Conservation (phyloP, 2,888 invertebrate species). For the Lithophane leautieri region DNA sequence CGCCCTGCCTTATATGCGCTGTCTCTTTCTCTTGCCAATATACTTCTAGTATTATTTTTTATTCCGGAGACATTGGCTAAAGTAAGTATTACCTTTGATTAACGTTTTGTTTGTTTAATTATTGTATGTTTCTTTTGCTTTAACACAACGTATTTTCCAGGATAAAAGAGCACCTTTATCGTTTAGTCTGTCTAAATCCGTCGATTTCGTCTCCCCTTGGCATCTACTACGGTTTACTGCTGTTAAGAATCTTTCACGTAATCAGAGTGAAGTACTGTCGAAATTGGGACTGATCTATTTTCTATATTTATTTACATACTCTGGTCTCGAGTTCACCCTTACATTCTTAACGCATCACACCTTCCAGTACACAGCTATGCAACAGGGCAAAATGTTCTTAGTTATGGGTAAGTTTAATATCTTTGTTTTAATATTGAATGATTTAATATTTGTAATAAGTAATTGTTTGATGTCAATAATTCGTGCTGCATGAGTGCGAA, state of each 20-base stretch:
- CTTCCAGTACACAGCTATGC: conserved; percentile 97
- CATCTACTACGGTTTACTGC: conserved; percentile 91
- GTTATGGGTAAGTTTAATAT: conserved; percentile 93
- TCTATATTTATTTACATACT: conserved; percentile 97
- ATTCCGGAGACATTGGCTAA: conserved; percentile 96
- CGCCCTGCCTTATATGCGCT: conserved; percentile 95
- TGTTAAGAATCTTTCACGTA: conserved; percentile 91
- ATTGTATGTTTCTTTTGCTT: conserved; percentile 28
- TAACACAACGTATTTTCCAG: conserved; percentile 83
- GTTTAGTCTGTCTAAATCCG: conserved; percentile 92
- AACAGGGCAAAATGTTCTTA: conserved; percentile 99
- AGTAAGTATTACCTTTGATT: conserved; percentile 78
- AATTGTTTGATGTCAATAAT: conserved; percentile 1
- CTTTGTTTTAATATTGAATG: conserved; percentile 16
- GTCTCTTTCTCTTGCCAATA: conserved; percentile 93
- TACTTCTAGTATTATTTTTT: conserved; percentile 93
- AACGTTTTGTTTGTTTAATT: neutral
- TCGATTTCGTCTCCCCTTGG: conserved; percentile 87
- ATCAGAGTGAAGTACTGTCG: conserved; percentile 92
- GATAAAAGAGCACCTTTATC: conserved; percentile 93
- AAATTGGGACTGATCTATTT: conserved; percentile 95
- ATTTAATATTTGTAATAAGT: conserved; percentile 19
- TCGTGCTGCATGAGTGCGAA: conserved; percentile 12
- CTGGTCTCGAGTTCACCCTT: conserved; percentile 98
- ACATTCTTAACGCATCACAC: conserved; percentile 98